Percentiles rank a stretch among this genome's conserved stretches.
Evolutionary conservation across 2,113 vertebrate genomes (phyloP).

Genomic region (Pavo muticus): DNA sequence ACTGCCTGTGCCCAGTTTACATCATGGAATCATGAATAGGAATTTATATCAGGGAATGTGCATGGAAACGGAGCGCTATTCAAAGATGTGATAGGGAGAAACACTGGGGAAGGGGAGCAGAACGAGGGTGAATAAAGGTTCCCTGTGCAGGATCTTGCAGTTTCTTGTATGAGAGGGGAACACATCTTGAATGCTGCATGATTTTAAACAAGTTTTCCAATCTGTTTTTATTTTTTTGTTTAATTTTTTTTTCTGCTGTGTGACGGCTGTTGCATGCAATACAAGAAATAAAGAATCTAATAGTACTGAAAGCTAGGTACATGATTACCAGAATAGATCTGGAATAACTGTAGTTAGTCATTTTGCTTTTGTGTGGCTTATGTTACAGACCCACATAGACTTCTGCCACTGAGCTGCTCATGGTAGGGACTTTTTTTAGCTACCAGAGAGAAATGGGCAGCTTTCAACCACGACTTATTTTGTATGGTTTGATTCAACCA

Average conservation of each 20-base stretch:
- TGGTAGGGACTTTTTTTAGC: not conserved
- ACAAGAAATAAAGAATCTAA: not conserved
- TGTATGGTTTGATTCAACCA: not conserved
- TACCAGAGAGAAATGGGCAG: not conserved
- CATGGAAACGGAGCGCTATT: accelerated
- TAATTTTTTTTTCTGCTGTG: not conserved
- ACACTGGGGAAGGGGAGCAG: not conserved
- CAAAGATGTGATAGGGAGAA: not conserved
- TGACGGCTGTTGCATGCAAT: not conserved
- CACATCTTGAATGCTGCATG: accelerated
- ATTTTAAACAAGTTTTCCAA: not conserved
- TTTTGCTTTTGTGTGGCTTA: not conserved
- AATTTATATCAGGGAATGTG: not conserved
- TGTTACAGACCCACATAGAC: not conserved
- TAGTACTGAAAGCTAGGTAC: not conserved
- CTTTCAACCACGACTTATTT: not conserved
- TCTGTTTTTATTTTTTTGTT: too few relatives aligned
- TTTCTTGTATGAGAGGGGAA: not conserved
- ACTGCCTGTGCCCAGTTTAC: not conserved
- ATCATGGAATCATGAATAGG: not conserved
- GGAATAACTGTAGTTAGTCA: not conserved
- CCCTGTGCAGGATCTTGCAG: not conserved
- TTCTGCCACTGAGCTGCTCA: not conserved
- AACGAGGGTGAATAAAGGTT: not conserved
- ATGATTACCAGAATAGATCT: not conserved